These are phyloP conservation scores for Leptopilina clavipes DNA, from an alignment of 1,140 invertebrate genomes.

Conservation along the genomic window DNA sequence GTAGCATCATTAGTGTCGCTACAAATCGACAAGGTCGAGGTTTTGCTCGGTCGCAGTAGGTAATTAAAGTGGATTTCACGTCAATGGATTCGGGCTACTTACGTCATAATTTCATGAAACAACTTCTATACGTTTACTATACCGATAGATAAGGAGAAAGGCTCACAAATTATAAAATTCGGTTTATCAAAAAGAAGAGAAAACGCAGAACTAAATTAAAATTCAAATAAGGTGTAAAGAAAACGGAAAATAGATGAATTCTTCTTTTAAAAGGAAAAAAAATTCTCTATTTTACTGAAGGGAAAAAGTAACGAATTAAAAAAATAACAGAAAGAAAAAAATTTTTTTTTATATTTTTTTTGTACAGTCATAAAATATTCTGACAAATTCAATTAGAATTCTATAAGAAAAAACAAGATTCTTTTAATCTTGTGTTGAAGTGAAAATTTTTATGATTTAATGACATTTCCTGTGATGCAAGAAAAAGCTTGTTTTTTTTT, in stretches of 20 bases:
- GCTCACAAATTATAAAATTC: neutral
- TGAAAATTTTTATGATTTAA: neutral
- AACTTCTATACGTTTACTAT: neutral
- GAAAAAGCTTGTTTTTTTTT: neutral
- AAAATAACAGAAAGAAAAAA: too few relatives aligned
- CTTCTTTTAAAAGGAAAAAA: too few relatives aligned
- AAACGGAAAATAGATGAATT: too few relatives aligned
- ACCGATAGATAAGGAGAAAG: neutral
- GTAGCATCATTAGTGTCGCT: constrained; percentile 30
- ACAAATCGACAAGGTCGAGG: constrained; percentile 26
- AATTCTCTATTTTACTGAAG: too few relatives aligned
- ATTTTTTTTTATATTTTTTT: too few relatives aligned
- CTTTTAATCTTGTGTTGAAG: neutral
- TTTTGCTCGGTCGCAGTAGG: constrained; percentile 6
- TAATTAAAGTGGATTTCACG: constrained; percentile 16
- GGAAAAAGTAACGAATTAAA: too few relatives aligned
- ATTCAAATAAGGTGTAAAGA: too few relatives aligned
- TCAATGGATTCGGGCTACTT: constrained; percentile 15
- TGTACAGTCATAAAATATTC: too few relatives aligned
- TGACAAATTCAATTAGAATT: too few relatives aligned
- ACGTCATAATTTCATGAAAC: constrained; percentile 19
- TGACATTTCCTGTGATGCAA: neutral
- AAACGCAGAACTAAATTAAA: too few relatives aligned
- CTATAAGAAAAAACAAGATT: too few relatives aligned
- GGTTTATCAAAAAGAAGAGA: too few relatives aligned